phyloP scores from a whole-genome alignment of 2,113 vertebrate species.

The Syngnathus typhle region DNA sequence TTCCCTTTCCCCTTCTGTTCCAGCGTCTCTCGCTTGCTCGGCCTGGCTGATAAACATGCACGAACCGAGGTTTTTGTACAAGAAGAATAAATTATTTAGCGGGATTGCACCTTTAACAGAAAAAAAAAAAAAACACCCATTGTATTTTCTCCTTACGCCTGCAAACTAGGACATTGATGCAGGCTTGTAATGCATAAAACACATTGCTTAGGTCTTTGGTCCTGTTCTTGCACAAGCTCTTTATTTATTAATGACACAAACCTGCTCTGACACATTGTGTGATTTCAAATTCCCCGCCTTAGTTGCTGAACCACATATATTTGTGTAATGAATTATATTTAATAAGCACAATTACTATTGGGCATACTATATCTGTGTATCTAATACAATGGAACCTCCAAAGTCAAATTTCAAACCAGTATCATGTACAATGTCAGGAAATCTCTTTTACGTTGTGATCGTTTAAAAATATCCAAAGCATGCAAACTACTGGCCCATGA shows the following conservation, averaged over 20 bases:
- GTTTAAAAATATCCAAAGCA: no score
- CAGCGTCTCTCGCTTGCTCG: slow-evolving; percentile 3
- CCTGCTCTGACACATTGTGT: slow-evolving; percentile 26
- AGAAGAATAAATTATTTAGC: slow-evolving; percentile 53
- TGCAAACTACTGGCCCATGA: no score
- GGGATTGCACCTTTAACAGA: slow-evolving; percentile 5
- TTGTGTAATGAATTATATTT: slow-evolving; percentile 31
- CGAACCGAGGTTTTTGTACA: slow-evolving; percentile 31
- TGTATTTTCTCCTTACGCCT: slow-evolving; percentile 30
- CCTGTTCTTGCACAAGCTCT: slow-evolving; percentile 18
- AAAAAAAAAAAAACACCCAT: slow-evolving; percentile 17
- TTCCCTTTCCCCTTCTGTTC: slow-evolving; percentile 26
- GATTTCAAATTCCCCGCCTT: slow-evolving; percentile 44
- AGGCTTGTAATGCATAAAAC: slow-evolving; percentile 19
- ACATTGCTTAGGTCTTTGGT: slow-evolving; percentile 23
- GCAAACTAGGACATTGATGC: slow-evolving; percentile 23
- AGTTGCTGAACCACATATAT: slow-evolving; percentile 42
- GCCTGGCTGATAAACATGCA: slow-evolving; percentile 41
- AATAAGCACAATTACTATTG: slow-evolving; percentile 35
- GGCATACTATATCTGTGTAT: slow-evolving; percentile 21
- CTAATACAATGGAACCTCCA: neutral
- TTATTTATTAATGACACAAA: slow-evolving; percentile 43
- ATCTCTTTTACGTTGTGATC: neutral
- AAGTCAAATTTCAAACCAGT: neutral
- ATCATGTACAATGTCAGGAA: neutral